Conservation (phyloP, 2,113 vertebrate species). For the Thunnus maccoyii region DNA sequence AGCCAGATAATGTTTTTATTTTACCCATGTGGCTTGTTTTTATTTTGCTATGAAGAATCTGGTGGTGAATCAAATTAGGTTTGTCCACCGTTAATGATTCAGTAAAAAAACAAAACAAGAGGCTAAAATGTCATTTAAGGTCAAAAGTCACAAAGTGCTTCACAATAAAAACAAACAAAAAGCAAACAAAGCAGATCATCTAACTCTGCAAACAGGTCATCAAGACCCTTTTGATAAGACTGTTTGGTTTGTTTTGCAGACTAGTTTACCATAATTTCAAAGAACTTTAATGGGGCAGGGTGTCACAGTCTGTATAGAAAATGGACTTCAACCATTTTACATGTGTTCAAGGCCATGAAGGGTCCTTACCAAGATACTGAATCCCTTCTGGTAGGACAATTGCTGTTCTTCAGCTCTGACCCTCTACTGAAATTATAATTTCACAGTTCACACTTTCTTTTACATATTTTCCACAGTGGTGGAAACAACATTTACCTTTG, state of each 20-base stretch:
- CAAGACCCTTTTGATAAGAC: slow-evolving; percentile 5
- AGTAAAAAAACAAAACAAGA: not conserved
- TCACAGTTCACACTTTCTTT: too few relatives aligned
- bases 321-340: not conserved
- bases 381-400: not conserved
- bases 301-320: slow-evolving; percentile 3
- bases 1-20: not conserved
- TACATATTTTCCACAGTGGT: not conserved
- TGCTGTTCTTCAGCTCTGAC: not conserved
- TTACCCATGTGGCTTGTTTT: not conserved
- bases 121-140: not conserved
- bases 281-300: not conserved
- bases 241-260: not conserved
- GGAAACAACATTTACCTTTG: not conserved
- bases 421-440: not conserved
- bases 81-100: slow-evolving; percentile 6
- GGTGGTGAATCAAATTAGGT: not conserved
- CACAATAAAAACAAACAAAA: too few relatives aligned
- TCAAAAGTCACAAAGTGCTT: not conserved
- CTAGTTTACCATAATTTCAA: not conserved
- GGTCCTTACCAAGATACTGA: not conserved
- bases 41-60: not conserved
- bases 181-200: too few relatives aligned
- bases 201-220: slow-evolving; percentile 7
- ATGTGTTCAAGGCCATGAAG: not conserved